These are phyloP conservation scores for Nicator chloris DNA, from an alignment of 2,113 vertebrate species.

Conservation along the genomic window DNA sequence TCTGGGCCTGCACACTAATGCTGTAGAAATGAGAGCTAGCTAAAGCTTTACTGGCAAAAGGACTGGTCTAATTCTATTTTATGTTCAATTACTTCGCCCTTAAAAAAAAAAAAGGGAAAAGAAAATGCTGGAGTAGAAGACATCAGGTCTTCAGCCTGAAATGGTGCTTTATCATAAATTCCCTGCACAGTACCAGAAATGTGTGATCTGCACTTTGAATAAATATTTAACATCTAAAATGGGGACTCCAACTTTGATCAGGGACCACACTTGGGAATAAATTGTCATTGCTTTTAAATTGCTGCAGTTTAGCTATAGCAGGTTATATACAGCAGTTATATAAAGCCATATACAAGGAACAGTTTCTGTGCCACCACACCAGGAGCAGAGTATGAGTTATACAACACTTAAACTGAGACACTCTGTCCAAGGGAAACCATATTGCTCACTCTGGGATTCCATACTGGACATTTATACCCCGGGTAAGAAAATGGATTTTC, in stretches of 20 bases:
- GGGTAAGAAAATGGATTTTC: conserved; percentile 8
- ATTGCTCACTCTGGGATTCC: conserved; percentile 20
- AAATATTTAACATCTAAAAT: conserved; percentile 64
- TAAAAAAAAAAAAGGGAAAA: neutral
- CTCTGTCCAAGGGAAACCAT: conserved; percentile 26
- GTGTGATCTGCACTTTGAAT: conserved; percentile 44
- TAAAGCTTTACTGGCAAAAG: neutral
- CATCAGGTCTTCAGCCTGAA: neutral
- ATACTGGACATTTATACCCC: neutral
- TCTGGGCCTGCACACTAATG: neutral
- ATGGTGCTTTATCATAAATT: conserved; percentile 8
- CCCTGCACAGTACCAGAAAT: neutral
- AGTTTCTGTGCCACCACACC: conserved; percentile 51
- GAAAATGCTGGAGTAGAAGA: neutral
- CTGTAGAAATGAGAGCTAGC: neutral
- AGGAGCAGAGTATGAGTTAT: conserved; percentile 63
- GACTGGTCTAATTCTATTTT: neutral
- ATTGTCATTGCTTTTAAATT: conserved; percentile 66
- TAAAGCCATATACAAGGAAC: conserved; percentile 51
- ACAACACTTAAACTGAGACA: conserved; percentile 46
- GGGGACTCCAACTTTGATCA: conserved; percentile 46
- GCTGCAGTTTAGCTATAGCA: conserved; percentile 64
- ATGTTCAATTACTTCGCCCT: neutral
- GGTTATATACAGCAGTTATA: conserved; percentile 39
- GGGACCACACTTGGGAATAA: conserved; percentile 60